phyloP scores from a whole-genome alignment of 2,888 invertebrate genomes.

The Andrena trimmerana region DNA sequence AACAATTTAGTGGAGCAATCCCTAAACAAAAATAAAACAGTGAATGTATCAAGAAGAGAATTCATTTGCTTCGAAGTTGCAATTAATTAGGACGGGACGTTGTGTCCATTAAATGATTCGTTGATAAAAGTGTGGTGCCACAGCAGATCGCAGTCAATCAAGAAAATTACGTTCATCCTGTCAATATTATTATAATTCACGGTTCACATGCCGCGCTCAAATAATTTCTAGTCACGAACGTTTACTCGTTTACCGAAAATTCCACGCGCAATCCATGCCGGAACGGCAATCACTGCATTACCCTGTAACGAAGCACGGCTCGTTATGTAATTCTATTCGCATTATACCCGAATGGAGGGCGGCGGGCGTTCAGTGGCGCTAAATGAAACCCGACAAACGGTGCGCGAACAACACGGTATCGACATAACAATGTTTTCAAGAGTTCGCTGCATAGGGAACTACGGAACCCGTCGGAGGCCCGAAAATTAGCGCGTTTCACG shows the following conservation, averaged over 20 bases:
- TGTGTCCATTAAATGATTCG: neutral
- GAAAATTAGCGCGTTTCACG: conserved; percentile 50
- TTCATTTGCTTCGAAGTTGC: neutral
- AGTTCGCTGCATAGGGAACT: conserved; percentile 22
- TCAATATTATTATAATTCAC: conserved; percentile 15
- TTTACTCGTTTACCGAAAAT: conserved; percentile 63
- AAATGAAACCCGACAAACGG: conserved; percentile 66
- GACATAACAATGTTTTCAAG: conserved; percentile 59
- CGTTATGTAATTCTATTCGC: conserved; percentile 69
- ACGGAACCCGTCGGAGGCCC: conserved; percentile 15
- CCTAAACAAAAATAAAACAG: no score
- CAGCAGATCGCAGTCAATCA: neutral
- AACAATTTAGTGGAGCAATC: no score
- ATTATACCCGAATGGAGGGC: conserved; percentile 62
- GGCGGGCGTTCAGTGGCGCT: conserved; percentile 59
- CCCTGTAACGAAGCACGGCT: conserved; percentile 64
- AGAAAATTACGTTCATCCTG: conserved; percentile 24
- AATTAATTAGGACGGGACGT: neutral
- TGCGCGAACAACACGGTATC: conserved; percentile 58
- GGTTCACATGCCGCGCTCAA: conserved; percentile 19
- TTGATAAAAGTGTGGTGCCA: neutral
- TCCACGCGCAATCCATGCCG: conserved; percentile 47
- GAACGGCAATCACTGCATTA: conserved; percentile 62
- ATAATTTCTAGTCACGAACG: conserved; percentile 48
- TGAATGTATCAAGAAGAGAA: neutral